phyloP scores from a whole-genome alignment of 2,888 invertebrate genomes.

The Clepsis dumicolana region DNA sequence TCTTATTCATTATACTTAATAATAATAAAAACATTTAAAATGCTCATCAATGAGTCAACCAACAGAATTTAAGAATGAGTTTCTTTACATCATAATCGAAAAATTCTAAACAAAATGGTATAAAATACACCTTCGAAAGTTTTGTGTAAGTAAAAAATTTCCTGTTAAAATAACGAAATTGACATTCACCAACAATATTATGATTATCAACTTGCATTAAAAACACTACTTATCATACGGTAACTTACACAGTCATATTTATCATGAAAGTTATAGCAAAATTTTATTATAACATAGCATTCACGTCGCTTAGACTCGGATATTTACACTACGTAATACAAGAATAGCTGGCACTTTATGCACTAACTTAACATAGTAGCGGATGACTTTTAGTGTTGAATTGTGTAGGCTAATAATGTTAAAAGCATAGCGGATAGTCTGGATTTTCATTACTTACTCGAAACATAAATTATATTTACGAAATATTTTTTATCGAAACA shows the following conservation, averaged over 20 bases:
- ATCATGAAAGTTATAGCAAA: slow-evolving; percentile 47
- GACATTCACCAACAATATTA: not conserved
- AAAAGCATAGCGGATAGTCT: slow-evolving; percentile 32
- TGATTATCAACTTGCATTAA: not conserved
- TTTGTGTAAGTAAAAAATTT: not conserved
- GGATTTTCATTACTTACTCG: slow-evolving; percentile 4
- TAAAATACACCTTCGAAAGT: not conserved
- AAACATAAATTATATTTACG: slow-evolving; percentile 8
- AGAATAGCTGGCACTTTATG: slow-evolving; percentile 77
- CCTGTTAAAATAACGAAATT: not conserved
- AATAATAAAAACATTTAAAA: not conserved
- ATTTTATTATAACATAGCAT: slow-evolving; percentile 55
- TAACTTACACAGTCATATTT: slow-evolving; percentile 38
- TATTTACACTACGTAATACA: slow-evolving; percentile 70
- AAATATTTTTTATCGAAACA: slow-evolving; percentile 14
- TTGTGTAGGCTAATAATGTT: slow-evolving; percentile 46
- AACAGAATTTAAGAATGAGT: not conserved
- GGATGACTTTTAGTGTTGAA: slow-evolving; percentile 64
- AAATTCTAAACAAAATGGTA: not conserved
- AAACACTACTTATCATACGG: slow-evolving; percentile 15
- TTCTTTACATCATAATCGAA: too few species aligned
- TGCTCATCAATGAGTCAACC: not conserved
- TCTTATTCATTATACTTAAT: not conserved
- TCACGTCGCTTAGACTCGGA: slow-evolving; percentile 64
- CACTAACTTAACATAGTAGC: slow-evolving; percentile 62